phyloP scores from a whole-genome alignment of 2,113 vertebrate genomes.

The Lucifuga dentata region DNA sequence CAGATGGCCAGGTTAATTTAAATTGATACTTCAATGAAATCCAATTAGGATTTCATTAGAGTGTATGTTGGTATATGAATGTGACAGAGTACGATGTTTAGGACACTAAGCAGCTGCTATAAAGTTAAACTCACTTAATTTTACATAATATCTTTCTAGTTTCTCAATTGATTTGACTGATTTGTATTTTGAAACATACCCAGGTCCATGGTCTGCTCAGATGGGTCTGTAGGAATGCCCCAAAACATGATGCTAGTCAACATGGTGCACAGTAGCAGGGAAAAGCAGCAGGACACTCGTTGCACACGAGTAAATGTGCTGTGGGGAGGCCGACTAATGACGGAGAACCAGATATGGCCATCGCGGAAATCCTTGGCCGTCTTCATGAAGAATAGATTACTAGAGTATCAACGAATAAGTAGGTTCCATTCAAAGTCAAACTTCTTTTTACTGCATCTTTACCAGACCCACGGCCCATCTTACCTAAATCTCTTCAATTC shows the following conservation, averaged over 20 bases:
- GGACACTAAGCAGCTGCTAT: too few species aligned
- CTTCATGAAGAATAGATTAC: slow-evolving; percentile 94
- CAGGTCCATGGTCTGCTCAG: slow-evolving; percentile 96
- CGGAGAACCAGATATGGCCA: slow-evolving; percentile 93
- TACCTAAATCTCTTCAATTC: slow-evolving; percentile 95
- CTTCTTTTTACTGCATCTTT: not conserved
- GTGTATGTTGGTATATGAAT: too few species aligned
- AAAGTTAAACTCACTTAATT: too few species aligned
- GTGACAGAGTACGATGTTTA: too few species aligned
- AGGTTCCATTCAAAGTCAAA: not conserved
- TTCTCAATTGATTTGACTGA: not conserved
- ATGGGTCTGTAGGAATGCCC: slow-evolving; percentile 92
- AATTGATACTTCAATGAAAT: not conserved
- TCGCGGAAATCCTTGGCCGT: slow-evolving; percentile 93
- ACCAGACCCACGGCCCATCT: slow-evolving; percentile 1
- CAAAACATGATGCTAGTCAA: slow-evolving; percentile 97
- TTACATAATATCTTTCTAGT: not conserved
- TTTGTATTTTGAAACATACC: slow-evolving; percentile 78
- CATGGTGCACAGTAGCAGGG: slow-evolving; percentile 96
- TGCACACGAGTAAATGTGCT: slow-evolving; percentile 93
- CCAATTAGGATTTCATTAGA: not conserved
- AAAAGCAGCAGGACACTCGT: slow-evolving; percentile 94
- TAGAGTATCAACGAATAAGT: slow-evolving; percentile 48
- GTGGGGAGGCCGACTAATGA: slow-evolving; percentile 88
- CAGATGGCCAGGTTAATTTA: not conserved